Evolutionary conservation across 1,140 invertebrate genomes (phyloP), one percentile per base, ranked within the genome.

Genomic region (Lordiphosa clarofinis): DNA sequence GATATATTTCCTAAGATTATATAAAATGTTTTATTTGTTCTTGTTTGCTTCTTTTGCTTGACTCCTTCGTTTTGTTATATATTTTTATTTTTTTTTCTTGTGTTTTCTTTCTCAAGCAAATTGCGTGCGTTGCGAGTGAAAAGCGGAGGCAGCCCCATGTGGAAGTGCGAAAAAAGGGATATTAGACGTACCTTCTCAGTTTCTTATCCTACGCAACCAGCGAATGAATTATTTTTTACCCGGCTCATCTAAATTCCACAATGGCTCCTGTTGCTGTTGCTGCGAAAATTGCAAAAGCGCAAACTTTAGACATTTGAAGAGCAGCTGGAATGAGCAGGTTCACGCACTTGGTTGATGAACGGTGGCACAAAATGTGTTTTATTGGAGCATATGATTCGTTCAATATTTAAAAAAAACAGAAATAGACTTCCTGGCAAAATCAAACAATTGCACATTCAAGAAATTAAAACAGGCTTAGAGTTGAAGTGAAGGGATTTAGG

Each of bases 1-100:
- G 86, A 87, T 87, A 87, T 87, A 87, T 87, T 87, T 87, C 72
- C 70, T 72, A 71, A 87, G 86, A 87, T 87, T 87, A 87, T 87
- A 79, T 87, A 87, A 87, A 84, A 87, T 79, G 86, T 73, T 87
- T 78, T 87, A 87, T 87, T 87, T 86, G 69, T 84, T 84, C 62
- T 76, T 73, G 53, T 72, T 64, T 82, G 59, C 62, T 57, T 53
- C 71, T 55, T 44, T 38, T 37, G 21, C 13, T 39, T 53, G 37
- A 24, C 40, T 33, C 53, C 24, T 59, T 35, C 19, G 15, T 33
- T 52, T 10, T 31, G 46, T 38, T 40, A 19, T 19, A 19, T 19
- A 19, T 19, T 3, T n/a, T n/a, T n/a, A n/a, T n/a, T n/a, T n/a
- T n/a, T 8, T 52, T 54, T 56, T 59, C 63, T 58, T 57, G 56